Conservation (phyloP, 2,113 vertebrate species). For the Hippocampus barbouri region DNA sequence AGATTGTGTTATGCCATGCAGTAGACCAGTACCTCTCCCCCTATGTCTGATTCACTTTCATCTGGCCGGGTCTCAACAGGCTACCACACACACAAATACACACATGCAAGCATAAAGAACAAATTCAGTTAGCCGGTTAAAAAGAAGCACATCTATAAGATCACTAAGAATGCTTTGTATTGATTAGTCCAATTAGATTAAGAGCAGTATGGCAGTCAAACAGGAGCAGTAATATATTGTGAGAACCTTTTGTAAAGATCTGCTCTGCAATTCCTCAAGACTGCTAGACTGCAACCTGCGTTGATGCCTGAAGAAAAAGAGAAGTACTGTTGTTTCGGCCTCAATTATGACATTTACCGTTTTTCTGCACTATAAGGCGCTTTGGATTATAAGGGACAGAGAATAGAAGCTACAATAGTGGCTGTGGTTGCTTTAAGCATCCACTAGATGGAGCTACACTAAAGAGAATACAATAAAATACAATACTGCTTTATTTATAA, state of each 20-base stretch:
- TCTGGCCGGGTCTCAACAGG: constrained; percentile 53
- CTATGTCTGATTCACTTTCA: constrained; percentile 59
- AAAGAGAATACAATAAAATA: no score
- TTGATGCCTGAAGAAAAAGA: constrained; percentile 67
- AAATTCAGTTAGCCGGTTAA: constrained; percentile 39
- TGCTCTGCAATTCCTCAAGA: constrained; percentile 89
- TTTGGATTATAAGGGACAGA: no score
- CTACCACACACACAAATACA: constrained; percentile 34
- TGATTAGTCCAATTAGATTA: neutral
- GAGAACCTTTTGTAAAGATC: constrained; percentile 80
- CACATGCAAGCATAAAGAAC: constrained; percentile 24
- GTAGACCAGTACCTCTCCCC: constrained; percentile 58
- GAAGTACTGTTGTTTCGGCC: neutral
- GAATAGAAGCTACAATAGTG: no score
- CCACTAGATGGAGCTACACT: no score
- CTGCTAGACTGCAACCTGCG: constrained; percentile 85
- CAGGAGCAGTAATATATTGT: neutral
- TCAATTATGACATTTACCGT: neutral
- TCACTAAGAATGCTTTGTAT: neutral
- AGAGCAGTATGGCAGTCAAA: neutral
- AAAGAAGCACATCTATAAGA: neutral
- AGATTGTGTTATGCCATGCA: constrained; percentile 24
- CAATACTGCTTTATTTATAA: no score
- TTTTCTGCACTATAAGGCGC: no score
- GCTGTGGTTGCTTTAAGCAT: no score